Base-by-base conservation (phyloP, 2,888 invertebrate genomes). In the Drosophila flavopinicola region DNA sequence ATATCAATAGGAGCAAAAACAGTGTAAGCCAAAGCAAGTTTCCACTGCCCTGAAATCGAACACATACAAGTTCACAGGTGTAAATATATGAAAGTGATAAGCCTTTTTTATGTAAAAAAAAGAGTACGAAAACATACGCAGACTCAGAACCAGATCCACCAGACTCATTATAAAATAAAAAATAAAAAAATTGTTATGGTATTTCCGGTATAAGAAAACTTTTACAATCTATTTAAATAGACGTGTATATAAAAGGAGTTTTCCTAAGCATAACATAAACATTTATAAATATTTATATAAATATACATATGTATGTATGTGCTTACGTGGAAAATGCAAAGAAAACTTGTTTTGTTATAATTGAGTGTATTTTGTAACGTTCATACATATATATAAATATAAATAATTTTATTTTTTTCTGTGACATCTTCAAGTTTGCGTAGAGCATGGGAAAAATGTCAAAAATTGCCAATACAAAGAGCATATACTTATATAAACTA, bases 401-500 rank as follows among this genome's bases (percentile, higher is more conserved):
- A 32, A 53, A 54, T 60, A 74, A 74, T 24, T 52, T 57, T 52
- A 48, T 41, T 17, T 49, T 49, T 58, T 54, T 52, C 30, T 27
- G 24, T 51, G 60, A 37, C 54, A 51, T 70, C 66, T 58, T 58
- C 15, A 56, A 66, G 47, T 66, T 51, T 70, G 66, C 47, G 45
- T 69, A 69, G 66, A 35, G 67, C 39, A 54, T 64, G 66, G 70
- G 51, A 56, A 65, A 82, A 73, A 75, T 83, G 84, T 84, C 86
- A 80, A 85, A 85, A 84, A 84, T 68, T 83, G 80, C 84, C 84
- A 86, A 86, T 67, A 71, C 71, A 67, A 75, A 73, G 77, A 78
- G 47, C 53, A 61, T 64, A 66, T 39, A 73, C 45, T 37, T 58
- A 51, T 53, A 44, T 49, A 41, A 54, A 51, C 45, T 10, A 53